Conservation (phyloP, 2,797 vertebrate species). For the Clarias laeviceps region DNA sequence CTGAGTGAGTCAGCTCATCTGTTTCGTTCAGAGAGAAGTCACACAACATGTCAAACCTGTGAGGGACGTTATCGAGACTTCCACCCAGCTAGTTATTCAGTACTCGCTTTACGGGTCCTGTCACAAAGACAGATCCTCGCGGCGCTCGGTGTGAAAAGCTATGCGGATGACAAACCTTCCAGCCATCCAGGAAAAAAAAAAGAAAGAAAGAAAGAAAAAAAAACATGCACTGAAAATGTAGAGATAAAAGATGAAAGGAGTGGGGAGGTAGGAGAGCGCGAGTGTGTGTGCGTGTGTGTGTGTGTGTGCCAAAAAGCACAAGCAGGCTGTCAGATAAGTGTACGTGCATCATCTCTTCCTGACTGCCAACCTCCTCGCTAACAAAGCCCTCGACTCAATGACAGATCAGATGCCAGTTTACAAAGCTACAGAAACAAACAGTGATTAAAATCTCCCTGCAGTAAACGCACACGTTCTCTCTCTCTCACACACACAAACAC, state of each 20-base stretch:
- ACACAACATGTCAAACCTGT: background rate
- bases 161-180: constrained; percentile 4
- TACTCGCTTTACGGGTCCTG: constrained; percentile 4
- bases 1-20: background rate
- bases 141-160: background rate
- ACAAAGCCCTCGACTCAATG: constrained; percentile 52
- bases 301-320: constrained; percentile 40
- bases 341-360: constrained; percentile 48
- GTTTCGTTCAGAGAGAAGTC: constrained; percentile 6
- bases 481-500: constrained; percentile 14
- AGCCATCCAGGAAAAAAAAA: constrained; percentile 11
- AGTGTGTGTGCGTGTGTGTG: background rate
- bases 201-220: background rate
- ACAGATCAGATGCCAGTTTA: constrained; percentile 58
- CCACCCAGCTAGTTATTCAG: background rate
- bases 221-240: constrained; percentile 15
- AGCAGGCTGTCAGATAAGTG: constrained; percentile 53
- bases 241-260: constrained; percentile 25
- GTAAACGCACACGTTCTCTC: constrained; percentile 21
- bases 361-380: constrained; percentile 47
- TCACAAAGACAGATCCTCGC: constrained; percentile 2
- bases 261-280: background rate
- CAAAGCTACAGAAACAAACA: constrained; percentile 55
- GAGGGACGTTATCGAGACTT: background rate
- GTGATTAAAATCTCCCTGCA: constrained; percentile 51